phyloP scores from a whole-genome alignment of 1,140 invertebrate genomes.

The Chelonus insularis region DNA sequence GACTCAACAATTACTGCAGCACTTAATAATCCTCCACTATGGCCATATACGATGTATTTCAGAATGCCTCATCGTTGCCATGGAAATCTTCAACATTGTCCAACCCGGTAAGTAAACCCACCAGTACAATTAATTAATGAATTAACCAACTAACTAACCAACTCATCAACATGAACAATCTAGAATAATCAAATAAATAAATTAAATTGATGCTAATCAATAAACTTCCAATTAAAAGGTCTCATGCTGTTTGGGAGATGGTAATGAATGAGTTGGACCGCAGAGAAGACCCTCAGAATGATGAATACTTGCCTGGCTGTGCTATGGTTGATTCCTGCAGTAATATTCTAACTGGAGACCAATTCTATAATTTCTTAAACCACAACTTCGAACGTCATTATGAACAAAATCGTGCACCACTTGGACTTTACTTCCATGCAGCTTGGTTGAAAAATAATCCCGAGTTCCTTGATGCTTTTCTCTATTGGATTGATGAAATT shows the following conservation, averaged over 20 bases:
- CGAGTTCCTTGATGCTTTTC: conserved; percentile 89
- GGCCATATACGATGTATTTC: conserved; percentile 98
- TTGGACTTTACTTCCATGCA: conserved; percentile 94
- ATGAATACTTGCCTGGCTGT: conserved; percentile 90
- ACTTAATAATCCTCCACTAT: conserved; percentile 88
- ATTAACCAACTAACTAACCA: background rate
- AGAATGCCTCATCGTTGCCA: conserved; percentile 94
- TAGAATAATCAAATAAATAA: no score
- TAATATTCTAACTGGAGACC: conserved; percentile 89
- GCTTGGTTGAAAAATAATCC: conserved; percentile 95
- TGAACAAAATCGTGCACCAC: conserved; percentile 88
- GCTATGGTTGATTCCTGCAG: conserved; percentile 97
- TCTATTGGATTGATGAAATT: conserved; percentile 94
- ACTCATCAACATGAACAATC: no score
- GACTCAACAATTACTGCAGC: conserved; percentile 94
- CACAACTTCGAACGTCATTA: conserved; percentile 96
- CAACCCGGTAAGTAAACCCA: conserved; percentile 65
- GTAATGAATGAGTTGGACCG: conserved; percentile 96
- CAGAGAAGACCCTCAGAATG: conserved; percentile 86
- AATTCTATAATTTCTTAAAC: conserved; percentile 94
- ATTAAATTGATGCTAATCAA: no score
- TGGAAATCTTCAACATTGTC: conserved; percentile 90
- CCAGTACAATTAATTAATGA: background rate
- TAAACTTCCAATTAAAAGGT: no score
- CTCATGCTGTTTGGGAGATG: conserved; percentile 95